Evolutionary conservation across 2,113 vertebrate species (phyloP), one percentile per base, ranked within the genome.

Genomic region (Forbesichthys agassizii): DNA sequence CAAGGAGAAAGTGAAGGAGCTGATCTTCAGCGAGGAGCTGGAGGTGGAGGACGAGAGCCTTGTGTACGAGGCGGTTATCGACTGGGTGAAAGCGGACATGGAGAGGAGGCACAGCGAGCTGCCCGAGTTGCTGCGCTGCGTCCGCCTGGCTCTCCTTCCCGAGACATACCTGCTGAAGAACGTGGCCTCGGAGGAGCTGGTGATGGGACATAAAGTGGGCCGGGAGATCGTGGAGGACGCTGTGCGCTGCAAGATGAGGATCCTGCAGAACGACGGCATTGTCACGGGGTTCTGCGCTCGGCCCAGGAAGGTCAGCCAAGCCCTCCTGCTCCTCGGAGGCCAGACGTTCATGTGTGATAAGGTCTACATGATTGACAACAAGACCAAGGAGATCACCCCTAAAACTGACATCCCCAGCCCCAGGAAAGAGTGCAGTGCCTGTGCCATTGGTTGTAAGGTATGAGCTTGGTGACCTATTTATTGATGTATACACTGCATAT

Each of bases 291-390:
- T 94, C 84, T 94, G 94, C 10, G 94, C 94, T 2, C 86, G 90
- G n/a, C 94, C 94, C 1, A 78, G 94, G 4, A 94, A 94, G 73
- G 92, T 94, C 18, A 94, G 91, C 84, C 94, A 95, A 70, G 93
- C 92, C 9, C 85, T 95, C 62, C 82, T 95, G 59, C 92, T 95
- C 51, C 88, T 95, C 53, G 94, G 94, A 4, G 94, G 94, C 5
- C 94, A 94, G 79, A 95, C 93, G 0, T 95, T 95, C 75, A 93
- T 94, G 93, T 94, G 94, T 11, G 94, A 95, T 77, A 94, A 94
- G 82, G 89, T 95, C n/a, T 95, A 94, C 76, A 82, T 93, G 83
- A 93, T 95, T 0, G 94, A 95, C 78, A 91, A 93, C 77, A 94
- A 93, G 81, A 91, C 93, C 8, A 94, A 93, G 66, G 92, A 94